A percentile compares a stretch with the other conserved stretches of the same genome.
phyloP scores from a whole-genome alignment of 2,113 vertebrate species.

The Colaptes auratus region DNA sequence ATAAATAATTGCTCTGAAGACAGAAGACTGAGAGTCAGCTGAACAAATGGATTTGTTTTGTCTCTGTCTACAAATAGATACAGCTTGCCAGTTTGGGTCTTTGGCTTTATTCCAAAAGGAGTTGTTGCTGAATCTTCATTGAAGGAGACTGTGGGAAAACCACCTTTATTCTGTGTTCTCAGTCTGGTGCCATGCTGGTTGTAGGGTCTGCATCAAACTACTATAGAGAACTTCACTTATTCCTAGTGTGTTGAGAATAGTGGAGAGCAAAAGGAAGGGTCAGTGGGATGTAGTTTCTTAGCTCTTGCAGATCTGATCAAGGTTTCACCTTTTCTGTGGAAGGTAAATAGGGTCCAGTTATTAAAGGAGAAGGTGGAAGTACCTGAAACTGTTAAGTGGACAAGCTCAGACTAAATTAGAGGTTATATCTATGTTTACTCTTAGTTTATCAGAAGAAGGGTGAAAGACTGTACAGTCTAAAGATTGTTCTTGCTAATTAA shows the following conservation, averaged over 20 bases:
- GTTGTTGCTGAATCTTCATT: background rate
- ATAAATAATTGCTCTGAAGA: background rate
- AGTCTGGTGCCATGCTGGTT: accelerated
- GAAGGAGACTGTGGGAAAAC: background rate
- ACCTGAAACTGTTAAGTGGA: background rate
- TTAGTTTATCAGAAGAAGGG: background rate
- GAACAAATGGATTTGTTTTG: background rate
- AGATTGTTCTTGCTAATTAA: background rate
- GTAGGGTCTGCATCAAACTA: background rate
- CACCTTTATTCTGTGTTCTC: background rate
- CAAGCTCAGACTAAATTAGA: background rate
- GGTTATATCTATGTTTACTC: background rate
- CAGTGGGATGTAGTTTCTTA: background rate
- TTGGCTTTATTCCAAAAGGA: background rate
- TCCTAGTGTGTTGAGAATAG: background rate
- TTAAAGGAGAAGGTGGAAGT: background rate
- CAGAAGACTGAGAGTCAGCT: background rate
- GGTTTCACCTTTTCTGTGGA: background rate
- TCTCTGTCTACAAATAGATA: background rate
- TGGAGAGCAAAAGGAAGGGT: background rate
- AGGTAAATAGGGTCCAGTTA: background rate
- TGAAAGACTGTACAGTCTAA: background rate
- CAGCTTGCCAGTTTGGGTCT: background rate
- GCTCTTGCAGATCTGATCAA: background rate
- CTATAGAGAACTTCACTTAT: background rate